phyloP scores from a whole-genome alignment of 2,888 invertebrate species.

The Phyllotreta striolata region DNA sequence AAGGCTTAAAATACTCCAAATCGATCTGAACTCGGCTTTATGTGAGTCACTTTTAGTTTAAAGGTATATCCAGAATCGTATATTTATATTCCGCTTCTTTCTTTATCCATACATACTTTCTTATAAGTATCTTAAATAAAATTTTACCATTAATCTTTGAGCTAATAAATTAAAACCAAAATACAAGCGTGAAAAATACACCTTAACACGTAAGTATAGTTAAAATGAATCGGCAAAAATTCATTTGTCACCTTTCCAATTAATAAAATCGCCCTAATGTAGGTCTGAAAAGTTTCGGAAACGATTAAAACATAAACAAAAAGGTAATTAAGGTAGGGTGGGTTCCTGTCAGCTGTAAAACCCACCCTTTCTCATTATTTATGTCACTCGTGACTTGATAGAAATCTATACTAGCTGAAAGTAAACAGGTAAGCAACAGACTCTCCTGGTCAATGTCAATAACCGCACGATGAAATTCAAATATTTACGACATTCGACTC shows the following conservation, averaged over 20 bases:
- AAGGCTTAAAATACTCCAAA: conserved; percentile 20
- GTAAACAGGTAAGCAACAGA: conserved; percentile 29
- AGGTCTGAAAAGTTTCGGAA: neutral
- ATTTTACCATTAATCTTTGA: too few species aligned
- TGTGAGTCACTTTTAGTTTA: conserved; percentile 3
- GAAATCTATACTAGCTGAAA: conserved; percentile 26
- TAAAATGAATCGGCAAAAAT: too few species aligned
- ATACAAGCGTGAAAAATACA: too few species aligned
- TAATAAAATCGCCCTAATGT: too few species aligned
- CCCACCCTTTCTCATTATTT: conserved; percentile 28
- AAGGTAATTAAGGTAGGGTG: conserved; percentile 14
- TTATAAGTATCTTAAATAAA: too few species aligned
- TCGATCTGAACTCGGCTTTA: conserved; percentile 14
- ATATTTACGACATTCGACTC: neutral
- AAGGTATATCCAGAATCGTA: neutral
- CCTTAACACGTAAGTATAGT: too few species aligned
- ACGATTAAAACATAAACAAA: conserved; percentile 6
- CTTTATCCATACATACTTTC: too few species aligned
- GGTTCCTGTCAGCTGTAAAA: conserved; percentile 8
- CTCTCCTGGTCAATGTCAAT: conserved; percentile 36
- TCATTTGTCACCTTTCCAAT: too few species aligned
- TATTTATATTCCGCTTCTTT: too few species aligned
- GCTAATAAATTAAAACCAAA: too few species aligned
- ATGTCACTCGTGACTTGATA: conserved; percentile 28
- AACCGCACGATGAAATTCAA: conserved; percentile 4